Evolutionary conservation across 92 coral and sea anemone species (phyloP), one percentile per base, ranked within the genome.

Genomic region (Nematostella vectensis): DNA sequence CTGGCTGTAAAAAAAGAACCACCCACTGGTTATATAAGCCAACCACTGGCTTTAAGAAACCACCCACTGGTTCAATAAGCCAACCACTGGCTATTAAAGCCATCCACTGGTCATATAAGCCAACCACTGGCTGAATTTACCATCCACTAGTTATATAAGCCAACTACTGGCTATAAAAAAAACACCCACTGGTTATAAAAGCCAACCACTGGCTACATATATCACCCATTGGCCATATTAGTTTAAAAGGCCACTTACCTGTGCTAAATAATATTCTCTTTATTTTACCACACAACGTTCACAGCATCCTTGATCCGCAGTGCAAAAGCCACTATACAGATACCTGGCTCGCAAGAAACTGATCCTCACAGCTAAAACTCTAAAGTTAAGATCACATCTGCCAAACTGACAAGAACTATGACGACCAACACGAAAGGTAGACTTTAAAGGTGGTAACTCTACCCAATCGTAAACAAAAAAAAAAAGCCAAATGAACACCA

Each of bases 391-490:
- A 40, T 58, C 42, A 29, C 36, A 17, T 58, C 64, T 58, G 51
- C 64, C 64, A 58, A 58, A 58, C 25, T 24, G 42, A 36, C 29
- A 30, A 36, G 53, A 58, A 51, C 64, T 58, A 51, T 58, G 64
- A 12, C 64, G 64, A 40, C 64, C 64, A 19, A 38, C 28, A 43
- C 51, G 36, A 29, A 58, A 58, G 3, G 64, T 39, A 15, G 64
- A 37, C 61, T 58, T 58, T 48, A 40, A 19, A 23, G 17, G 64
- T 25, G 64, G 64, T n/a, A 58, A 51, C 30, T 58, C 64, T 26
- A 58, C 64, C 64, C 64, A 38, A 40, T 58, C 64, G 22, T 18
- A 20, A 4, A 62, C 69, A 20, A 50, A 49, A 19, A 58, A 52
- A 9, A 19, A 58, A 52, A 9, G 59, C 59, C 20, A 62, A 47